Evolutionary conservation across 1,140 invertebrate genomes (phyloP), one percentile per base, ranked within the genome.

Genomic region (Drosophila miranda): DNA sequence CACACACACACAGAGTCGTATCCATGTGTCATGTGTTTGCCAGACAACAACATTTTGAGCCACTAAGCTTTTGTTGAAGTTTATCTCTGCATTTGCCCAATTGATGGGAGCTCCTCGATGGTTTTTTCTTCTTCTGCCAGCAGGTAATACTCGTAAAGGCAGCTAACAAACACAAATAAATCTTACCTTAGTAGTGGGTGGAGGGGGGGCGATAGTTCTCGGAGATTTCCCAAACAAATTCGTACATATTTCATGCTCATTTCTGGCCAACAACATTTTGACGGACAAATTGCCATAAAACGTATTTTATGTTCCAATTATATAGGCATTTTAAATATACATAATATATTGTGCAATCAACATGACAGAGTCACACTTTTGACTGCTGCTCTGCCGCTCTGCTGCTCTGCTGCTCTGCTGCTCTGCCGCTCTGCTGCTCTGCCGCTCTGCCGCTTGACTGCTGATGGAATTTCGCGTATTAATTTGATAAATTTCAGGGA

Each of bases 61-160:
- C 82, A 78, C 74, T 86, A 87, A 86, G 82, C 81, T 61, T 75
- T 86, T 86, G 82, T 86, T 86, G 74, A 87, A 86, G 78, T 81
- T 87, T 81, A 81, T 86, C 81, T 81, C 73, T 62, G 75, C 81
- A 81, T 78, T 84, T 80, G 77, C 50, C 52, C 73, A 86, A 86
- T 81, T 86, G 82, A 75, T 81, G 80, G 69, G 42, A 74, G 64
- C 82, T 49, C 58, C 70, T 73, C 59, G 43, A 56, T 42, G 9
- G 42, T 58, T 34, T 44, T 55, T 23, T 53, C 28, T 55, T 53
- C 58, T 50, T 41, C 49, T 77, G 78, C 59, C 72, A 59, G 75
- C 76, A 86, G 81, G 80, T 76, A 73, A 38, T 38, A 11, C 28
- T 2, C 7, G 59, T 42, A 21, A n/a, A 64, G 59, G 62, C 16